A percentile compares a stretch with the other conserved stretches of the same genome.
Conservation (phyloP, 2,113 vertebrate species). For the Microtus oregoni region DNA sequence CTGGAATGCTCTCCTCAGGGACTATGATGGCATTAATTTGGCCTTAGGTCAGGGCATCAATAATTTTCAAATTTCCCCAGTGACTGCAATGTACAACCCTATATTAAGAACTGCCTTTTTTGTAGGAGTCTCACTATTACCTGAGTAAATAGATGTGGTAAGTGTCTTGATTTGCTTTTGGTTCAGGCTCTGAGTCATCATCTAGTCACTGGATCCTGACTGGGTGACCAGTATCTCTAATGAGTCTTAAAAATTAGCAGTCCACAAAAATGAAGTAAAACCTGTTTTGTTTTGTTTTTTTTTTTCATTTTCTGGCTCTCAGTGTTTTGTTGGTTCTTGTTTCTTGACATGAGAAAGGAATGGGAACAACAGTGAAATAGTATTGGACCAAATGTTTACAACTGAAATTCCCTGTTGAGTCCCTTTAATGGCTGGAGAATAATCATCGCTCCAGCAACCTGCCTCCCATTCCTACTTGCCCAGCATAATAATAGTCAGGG, state of each 20-base stretch:
- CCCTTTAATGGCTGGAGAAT: conserved; percentile 1
- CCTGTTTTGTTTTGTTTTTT: conserved; percentile 38
- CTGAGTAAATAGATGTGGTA: neutral
- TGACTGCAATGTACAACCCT: neutral
- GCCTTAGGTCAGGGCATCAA: neutral
- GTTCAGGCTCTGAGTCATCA: conserved; percentile 21
- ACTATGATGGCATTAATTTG: conserved; percentile 17
- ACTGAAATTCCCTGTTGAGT: conserved; percentile 31
- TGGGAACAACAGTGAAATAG: conserved; percentile 49
- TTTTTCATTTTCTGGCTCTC: conserved; percentile 37
- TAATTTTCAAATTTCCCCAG: conserved; percentile 17
- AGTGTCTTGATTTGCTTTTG: neutral
- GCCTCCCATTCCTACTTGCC: conserved; percentile 19
- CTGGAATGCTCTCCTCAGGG: neutral
- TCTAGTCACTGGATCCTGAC: neutral
- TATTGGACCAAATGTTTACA: conserved; percentile 66
- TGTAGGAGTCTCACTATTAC: neutral
- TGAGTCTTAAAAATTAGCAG: conserved; percentile 61
- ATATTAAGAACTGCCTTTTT: neutral
- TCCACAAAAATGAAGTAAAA: conserved; percentile 51
- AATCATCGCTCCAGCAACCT: conserved; percentile 34
- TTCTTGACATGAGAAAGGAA: conserved; percentile 58
- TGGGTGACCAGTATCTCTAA: conserved; percentile 41
- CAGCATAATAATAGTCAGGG: conserved; percentile 61
- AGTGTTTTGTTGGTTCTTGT: conserved; percentile 57